Evolutionary conservation across 2,113 vertebrate species (phyloP).

Genomic region (Indicator maculatus): DNA sequence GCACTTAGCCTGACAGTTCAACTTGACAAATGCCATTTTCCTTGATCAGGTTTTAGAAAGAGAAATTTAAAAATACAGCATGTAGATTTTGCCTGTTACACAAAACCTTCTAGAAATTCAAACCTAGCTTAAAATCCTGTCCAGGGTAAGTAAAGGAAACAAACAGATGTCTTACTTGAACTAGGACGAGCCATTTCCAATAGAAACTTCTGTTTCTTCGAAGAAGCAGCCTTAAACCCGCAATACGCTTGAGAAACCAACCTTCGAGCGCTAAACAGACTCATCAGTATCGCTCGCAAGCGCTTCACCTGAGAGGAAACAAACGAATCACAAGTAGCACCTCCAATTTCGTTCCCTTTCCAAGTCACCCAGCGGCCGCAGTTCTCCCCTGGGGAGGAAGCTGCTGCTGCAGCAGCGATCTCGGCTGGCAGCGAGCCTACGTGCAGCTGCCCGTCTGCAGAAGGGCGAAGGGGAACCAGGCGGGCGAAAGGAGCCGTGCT

Average conservation of each 20-base stretch:
- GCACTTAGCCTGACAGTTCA: too few species aligned
- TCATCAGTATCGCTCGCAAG: constrained; percentile 61
- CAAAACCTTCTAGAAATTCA: accelerated
- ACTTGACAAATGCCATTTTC: too few species aligned
- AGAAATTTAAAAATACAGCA: too few species aligned
- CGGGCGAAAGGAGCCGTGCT: neutral
- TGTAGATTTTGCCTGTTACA: neutral
- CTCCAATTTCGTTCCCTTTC: neutral
- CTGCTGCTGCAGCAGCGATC: neutral
- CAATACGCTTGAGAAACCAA: constrained; percentile 40
- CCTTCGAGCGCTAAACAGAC: constrained; percentile 13
- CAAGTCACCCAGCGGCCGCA: neutral
- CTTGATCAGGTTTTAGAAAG: too few species aligned
- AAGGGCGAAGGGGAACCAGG: neutral
- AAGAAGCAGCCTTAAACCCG: constrained; percentile 21
- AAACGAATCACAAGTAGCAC: neutral
- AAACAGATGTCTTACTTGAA: constrained; percentile 68
- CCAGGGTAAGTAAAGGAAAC: neutral
- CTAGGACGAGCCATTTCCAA: constrained; percentile 77
- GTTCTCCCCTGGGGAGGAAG: too few species aligned
- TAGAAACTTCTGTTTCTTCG: constrained; percentile 16
- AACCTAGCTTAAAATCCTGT: neutral
- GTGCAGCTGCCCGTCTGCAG: neutral
- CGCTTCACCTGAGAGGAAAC: neutral
- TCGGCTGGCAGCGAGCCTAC: neutral